A percentile compares a stretch with the other conserved stretches of the same genome.
Evolutionary conservation across 2,113 vertebrate species (phyloP).

Genomic region (Chloebia gouldiae): DNA sequence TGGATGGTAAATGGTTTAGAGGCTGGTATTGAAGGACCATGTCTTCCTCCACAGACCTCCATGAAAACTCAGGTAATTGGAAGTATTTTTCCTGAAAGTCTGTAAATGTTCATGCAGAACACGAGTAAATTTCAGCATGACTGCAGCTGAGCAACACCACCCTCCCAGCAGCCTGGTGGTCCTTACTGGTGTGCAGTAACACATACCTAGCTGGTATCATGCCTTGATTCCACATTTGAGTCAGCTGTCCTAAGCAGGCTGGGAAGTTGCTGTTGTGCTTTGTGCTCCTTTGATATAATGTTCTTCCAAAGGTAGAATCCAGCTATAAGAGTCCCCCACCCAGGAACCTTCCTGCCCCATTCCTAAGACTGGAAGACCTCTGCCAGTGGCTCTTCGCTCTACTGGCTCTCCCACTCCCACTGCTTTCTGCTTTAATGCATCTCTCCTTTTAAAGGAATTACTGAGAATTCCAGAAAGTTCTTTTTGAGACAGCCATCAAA

Average conservation of each 20-base stretch:
- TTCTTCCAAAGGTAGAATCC: neutral
- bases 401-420: neutral
- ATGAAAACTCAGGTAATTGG: neutral
- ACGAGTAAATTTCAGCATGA: neutral
- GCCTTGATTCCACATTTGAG: neutral
- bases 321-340: neutral
- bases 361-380: neutral
- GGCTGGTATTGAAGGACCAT: neutral
- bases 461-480: neutral
- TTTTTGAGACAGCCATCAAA: neutral
- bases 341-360: neutral
- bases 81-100: neutral
- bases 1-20: constrained; percentile 14
- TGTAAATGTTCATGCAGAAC: neutral
- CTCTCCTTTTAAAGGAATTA: neutral
- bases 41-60: neutral
- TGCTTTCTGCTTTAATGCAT: neutral
- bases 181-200: neutral
- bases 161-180: neutral
- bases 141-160: neutral
- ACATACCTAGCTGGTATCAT: neutral
- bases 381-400: neutral
- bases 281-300: neutral
- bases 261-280: neutral
- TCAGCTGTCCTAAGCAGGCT: neutral